Conservation (phyloP, 2,888 invertebrate genomes). For the Agrotis ipsilon region DNA sequence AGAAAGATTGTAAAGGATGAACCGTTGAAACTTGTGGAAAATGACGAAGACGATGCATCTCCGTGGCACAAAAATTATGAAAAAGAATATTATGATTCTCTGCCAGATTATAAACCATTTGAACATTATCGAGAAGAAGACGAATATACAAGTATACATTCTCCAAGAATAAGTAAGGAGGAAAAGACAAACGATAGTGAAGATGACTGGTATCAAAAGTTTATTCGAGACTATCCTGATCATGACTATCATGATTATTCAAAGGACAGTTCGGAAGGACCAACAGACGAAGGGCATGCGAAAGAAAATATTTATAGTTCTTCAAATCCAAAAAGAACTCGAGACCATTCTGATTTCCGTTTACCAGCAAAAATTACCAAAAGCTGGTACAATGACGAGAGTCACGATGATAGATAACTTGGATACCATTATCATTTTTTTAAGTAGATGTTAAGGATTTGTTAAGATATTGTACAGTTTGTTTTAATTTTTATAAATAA, state of each 20-base stretch:
- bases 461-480: constrained; percentile 49
- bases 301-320: constrained; percentile 33
- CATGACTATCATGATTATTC: constrained; percentile 43
- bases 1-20: constrained; percentile 13
- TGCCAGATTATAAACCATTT: constrained; percentile 27
- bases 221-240: constrained; percentile 37
- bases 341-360: constrained; percentile 20
- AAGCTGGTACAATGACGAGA: constrained; percentile 40
- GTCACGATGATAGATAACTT: constrained; percentile 31
- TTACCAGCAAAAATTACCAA: constrained; percentile 23
- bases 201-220: constrained; percentile 42
- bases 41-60: constrained; percentile 4
- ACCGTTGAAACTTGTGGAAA: constrained; percentile 7
- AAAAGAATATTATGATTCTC: constrained; percentile 30
- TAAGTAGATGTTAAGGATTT: constrained; percentile 7
- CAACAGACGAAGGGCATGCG: constrained; percentile 4
- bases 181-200: constrained; percentile 20
- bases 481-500: constrained; percentile 29
- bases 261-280: constrained; percentile 30
- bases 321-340: constrained; percentile 28
- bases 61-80: constrained; percentile 38
- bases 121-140: constrained; percentile 22
- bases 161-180: constrained; percentile 16
- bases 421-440: not conserved
- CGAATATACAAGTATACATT: constrained; percentile 7